These are phyloP conservation scores for Dromaius novaehollandiae DNA, from an alignment of 2,113 vertebrate genomes.

Conservation along the genomic window DNA sequence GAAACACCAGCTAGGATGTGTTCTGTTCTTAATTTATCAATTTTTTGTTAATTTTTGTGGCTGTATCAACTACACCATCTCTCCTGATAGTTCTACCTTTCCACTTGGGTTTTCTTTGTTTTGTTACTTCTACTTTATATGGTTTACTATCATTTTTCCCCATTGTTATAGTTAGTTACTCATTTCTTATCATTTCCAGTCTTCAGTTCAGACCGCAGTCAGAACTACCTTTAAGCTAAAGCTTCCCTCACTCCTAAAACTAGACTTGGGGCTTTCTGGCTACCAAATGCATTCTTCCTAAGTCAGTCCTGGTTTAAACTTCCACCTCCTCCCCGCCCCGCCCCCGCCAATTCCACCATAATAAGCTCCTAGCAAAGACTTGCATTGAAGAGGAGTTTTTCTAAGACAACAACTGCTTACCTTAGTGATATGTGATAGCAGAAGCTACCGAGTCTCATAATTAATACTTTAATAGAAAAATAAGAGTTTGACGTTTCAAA, in stretches of 20 bases:
- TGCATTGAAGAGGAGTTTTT: background rate
- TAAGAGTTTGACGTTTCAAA: constrained; percentile 18
- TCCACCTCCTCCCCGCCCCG: background rate
- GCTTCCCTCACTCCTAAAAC: background rate
- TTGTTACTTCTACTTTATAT: background rate
- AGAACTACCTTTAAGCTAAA: background rate
- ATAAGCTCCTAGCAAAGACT: background rate
- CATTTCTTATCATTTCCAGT: background rate
- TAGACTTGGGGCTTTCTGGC: background rate
- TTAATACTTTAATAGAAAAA: constrained; percentile 36
- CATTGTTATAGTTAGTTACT: background rate
- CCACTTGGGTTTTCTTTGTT: background rate
- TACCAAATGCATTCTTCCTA: background rate
- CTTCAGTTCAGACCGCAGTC: background rate
- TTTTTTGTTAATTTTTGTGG: background rate
- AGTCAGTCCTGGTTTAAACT: background rate
- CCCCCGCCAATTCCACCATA: background rate
- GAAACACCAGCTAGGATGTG: background rate
- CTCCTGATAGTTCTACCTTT: background rate
- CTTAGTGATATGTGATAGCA: background rate
- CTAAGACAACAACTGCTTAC: background rate
- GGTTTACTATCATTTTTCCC: background rate
- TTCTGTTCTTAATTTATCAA: background rate
- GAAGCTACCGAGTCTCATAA: background rate
- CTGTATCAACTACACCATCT: background rate